phyloP scores from a whole-genome alignment of 2,113 vertebrate species.

The Axis porcinus region DNA sequence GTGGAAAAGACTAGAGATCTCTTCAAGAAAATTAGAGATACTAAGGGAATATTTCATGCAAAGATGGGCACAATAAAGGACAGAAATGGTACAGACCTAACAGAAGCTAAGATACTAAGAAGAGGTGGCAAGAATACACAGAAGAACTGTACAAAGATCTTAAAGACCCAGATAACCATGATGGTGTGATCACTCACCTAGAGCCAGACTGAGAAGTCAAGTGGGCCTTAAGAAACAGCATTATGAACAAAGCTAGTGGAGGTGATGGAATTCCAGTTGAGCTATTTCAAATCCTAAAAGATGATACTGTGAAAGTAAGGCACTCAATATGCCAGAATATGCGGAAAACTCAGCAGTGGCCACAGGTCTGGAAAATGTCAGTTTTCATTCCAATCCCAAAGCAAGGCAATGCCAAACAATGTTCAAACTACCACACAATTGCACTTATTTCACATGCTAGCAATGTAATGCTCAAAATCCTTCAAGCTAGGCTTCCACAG shows the following conservation, averaged over 20 bases:
- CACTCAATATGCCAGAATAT: not conserved
- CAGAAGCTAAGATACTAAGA: not conserved
- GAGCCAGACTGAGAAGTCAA: not conserved
- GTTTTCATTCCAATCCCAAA: not conserved
- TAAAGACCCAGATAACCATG: not conserved
- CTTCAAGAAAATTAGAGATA: not conserved
- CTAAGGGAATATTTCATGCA: not conserved
- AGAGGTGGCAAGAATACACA: not conserved
- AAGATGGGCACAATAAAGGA: not conserved
- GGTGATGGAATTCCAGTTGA: not conserved
- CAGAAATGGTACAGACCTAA: not conserved
- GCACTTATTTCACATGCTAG: not conserved
- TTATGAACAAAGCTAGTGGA: not conserved
- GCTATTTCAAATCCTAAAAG: not conserved
- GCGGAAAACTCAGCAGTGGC: not conserved
- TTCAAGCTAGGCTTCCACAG: not conserved
- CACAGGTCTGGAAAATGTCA: not conserved
- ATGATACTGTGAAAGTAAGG: not conserved
- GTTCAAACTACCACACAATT: not conserved
- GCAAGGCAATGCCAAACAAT: not conserved
- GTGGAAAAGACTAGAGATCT: not conserved
- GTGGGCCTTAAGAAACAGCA: not conserved
- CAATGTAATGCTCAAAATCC: not conserved
- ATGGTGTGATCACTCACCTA: not conserved
- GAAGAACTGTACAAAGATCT: not conserved